These are phyloP conservation scores for Daubentonia madagascariensis DNA, from an alignment of 2,113 vertebrate genomes.

Conservation along the genomic window DNA sequence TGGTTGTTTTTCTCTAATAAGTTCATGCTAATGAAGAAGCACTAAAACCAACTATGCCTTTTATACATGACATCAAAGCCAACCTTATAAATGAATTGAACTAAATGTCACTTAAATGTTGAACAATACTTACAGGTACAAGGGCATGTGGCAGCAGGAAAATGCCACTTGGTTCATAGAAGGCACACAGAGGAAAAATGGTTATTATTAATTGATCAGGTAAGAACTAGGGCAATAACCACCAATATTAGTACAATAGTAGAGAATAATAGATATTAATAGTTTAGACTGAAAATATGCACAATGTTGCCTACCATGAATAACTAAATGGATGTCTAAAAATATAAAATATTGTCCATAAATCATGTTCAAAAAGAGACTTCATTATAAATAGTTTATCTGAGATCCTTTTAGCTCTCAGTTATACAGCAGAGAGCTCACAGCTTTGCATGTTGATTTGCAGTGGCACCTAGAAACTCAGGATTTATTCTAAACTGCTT, in stretches of 20 bases:
- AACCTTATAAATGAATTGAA: not conserved
- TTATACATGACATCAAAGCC: not conserved
- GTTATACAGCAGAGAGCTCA: constrained; percentile 44
- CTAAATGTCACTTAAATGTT: not conserved
- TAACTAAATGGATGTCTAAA: not conserved
- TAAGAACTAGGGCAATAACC: not conserved
- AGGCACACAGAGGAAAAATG: not conserved
- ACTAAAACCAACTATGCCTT: not conserved
- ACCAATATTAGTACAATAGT: not conserved
- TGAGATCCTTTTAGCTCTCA: not conserved
- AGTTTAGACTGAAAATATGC: not conserved
- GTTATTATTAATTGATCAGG: not conserved
- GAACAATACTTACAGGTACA: not conserved
- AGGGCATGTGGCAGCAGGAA: not conserved
- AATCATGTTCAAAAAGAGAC: not conserved
- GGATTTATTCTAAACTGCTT: constrained; percentile 53
- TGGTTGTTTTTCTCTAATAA: not conserved
- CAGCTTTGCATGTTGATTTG: constrained; percentile 24
- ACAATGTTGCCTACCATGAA: not conserved
- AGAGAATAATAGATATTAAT: not conserved
- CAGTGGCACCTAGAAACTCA: constrained; percentile 38
- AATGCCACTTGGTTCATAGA: not conserved
- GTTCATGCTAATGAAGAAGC: not conserved
- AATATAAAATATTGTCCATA: not conserved
- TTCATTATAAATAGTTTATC: not conserved